A percentile compares a stretch with the other conserved stretches of the same genome.
These are phyloP conservation scores for Ciconia boyciana DNA, from an alignment of 2,113 vertebrate genomes.

Conservation along the genomic window DNA sequence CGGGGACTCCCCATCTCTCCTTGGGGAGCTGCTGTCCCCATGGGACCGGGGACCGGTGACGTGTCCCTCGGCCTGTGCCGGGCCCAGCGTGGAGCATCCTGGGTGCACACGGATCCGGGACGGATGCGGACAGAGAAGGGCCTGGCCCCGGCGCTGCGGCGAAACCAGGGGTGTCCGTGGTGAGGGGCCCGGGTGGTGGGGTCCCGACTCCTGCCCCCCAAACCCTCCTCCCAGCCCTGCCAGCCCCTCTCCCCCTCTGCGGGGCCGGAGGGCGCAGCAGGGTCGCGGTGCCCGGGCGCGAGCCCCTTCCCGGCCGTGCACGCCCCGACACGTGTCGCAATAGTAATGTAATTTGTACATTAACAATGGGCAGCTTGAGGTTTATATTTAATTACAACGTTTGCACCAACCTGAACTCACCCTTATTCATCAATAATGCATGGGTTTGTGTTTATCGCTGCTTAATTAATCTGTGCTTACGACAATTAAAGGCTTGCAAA, in stretches of 20 bases:
- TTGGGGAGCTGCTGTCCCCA: neutral
- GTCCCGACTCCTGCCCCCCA: neutral
- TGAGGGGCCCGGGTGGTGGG: rapidly evolving
- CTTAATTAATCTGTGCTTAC: constrained; percentile 74
- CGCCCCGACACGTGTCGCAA: constrained; percentile 30
- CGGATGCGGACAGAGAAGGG: rapidly evolving
- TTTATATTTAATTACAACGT: constrained; percentile 66
- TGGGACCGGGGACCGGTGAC: rapidly evolving
- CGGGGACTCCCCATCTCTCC: rapidly evolving
- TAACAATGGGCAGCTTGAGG: constrained; percentile 70
- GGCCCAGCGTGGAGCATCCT: neutral
- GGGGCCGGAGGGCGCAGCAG: neutral
- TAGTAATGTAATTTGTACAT: constrained; percentile 62
- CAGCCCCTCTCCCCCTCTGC: rapidly evolving
- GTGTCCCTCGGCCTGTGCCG: rapidly evolving
- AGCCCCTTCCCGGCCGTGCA: neutral
- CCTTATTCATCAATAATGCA: constrained; percentile 70
- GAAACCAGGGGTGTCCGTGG: rapidly evolving
- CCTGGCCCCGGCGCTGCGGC: rapidly evolving
- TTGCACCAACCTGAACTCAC: constrained; percentile 65
- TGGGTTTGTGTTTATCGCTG: constrained; percentile 68
- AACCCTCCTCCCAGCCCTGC: neutral
- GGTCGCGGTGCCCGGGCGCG: neutral
- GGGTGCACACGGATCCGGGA: rapidly evolving
- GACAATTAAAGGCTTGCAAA: constrained; percentile 70